These are phyloP conservation scores for Petrocephalus microphthalmus DNA, from an alignment of 2,113 vertebrate species.

Conservation along the genomic window DNA sequence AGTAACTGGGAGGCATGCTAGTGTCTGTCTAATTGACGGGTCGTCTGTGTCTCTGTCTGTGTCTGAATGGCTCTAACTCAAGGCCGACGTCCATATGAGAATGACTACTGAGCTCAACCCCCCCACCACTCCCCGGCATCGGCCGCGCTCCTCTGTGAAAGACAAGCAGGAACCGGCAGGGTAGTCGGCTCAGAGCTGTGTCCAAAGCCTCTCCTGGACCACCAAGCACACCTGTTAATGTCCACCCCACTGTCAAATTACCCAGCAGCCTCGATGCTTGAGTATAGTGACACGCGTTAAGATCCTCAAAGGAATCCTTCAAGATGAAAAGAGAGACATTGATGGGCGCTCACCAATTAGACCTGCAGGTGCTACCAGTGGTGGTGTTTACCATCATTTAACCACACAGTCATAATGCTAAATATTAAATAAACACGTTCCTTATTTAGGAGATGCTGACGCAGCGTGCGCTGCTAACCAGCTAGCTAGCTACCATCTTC, in stretches of 20 bases:
- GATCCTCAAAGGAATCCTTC: background rate
- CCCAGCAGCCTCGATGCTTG: background rate
- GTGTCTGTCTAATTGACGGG: slow-evolving; percentile 23
- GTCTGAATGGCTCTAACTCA: slow-evolving; percentile 14
- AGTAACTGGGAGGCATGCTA: background rate
- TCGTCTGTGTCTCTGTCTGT: slow-evolving; percentile 23
- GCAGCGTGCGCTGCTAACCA: background rate
- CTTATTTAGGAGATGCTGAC: background rate
- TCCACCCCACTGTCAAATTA: background rate
- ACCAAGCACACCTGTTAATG: background rate
- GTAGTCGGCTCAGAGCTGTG: background rate
- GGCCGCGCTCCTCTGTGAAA: background rate
- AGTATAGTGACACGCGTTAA: background rate
- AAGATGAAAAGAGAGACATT: background rate
- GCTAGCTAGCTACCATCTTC: background rate
- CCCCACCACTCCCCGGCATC: background rate
- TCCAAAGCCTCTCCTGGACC: background rate
- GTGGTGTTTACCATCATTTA: background rate
- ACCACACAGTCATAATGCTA: background rate
- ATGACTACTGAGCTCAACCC: slow-evolving; percentile 15
- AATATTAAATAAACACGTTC: background rate
- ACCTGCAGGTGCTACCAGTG: background rate
- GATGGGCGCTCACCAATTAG: background rate
- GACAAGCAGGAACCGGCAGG: background rate
- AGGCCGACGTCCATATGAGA: slow-evolving; percentile 11